These are phyloP conservation scores for Ibidorhyncha struthersii DNA, from an alignment of 2,113 vertebrate species.

Conservation along the genomic window DNA sequence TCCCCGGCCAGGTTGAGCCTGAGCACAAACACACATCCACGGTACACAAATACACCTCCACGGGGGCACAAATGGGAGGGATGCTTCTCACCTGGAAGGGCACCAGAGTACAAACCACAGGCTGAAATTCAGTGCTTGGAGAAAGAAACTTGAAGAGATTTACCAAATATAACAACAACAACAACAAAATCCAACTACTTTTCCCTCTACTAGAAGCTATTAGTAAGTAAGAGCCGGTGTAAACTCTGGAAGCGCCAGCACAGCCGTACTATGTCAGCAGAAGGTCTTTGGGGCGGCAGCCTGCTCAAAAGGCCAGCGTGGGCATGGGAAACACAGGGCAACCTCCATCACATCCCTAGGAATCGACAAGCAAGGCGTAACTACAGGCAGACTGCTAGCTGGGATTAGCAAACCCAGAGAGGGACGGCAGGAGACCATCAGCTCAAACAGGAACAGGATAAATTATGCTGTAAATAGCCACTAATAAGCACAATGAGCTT, in stretches of 20 bases:
- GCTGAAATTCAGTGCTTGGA: not conserved
- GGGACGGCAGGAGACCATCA: not conserved
- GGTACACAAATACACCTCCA: not conserved
- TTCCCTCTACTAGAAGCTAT: not conserved
- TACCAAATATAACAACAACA: not conserved
- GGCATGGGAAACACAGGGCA: not conserved
- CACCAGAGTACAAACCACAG: not conserved
- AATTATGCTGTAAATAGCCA: not conserved
- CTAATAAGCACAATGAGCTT: not conserved
- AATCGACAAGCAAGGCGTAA: not conserved
- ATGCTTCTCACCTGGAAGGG: not conserved
- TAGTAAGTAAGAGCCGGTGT: not conserved
- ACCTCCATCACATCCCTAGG: not conserved
- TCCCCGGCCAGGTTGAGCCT: not conserved
- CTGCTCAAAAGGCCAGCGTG: accelerated
- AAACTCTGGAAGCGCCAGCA: not conserved
- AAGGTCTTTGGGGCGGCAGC: not conserved
- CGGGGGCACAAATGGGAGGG: not conserved
- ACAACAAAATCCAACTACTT: not conserved
- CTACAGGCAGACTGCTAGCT: not conserved
- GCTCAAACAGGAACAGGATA: not conserved
- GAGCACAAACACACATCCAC: not conserved
- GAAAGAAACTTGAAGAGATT: not conserved
- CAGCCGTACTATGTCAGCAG: not conserved
- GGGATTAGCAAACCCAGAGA: not conserved